Evolutionary conservation across 2,797 vertebrate species (phyloP).

Genomic region (Chromobotia macracanthus): DNA sequence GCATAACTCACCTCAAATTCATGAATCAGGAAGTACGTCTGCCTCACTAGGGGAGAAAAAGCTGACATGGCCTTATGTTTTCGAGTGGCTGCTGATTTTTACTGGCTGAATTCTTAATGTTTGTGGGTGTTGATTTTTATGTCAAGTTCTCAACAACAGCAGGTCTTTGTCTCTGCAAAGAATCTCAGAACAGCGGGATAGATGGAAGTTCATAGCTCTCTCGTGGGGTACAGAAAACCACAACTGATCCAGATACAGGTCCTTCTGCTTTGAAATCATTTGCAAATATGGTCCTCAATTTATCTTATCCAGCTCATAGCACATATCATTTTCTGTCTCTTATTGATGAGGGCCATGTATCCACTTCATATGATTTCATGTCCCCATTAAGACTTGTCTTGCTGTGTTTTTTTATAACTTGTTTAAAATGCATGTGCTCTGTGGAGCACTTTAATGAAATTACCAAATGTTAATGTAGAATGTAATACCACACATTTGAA

Average conservation of each 20-base stretch:
- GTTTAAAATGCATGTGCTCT: conserved; percentile 13
- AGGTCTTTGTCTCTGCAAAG: conserved; percentile 13
- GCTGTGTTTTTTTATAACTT: neutral
- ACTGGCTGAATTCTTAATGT: conserved; percentile 15
- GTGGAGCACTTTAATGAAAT: neutral
- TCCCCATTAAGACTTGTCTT: conserved; percentile 2
- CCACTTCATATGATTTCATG: conserved; percentile 9
- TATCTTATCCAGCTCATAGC: conserved; percentile 18
- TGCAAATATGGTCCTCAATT: conserved; percentile 3
- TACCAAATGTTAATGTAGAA: neutral
- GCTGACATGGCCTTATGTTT: conserved; percentile 24
- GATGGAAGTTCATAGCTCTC: neutral
- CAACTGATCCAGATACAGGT: neutral
- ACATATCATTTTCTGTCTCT: neutral
- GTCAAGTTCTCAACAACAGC: neutral
- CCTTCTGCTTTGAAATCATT: neutral
- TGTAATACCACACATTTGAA: neutral
- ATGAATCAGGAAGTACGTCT: conserved; percentile 7
- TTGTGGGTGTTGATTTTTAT: neutral
- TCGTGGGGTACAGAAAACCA: neutral
- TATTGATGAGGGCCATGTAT: neutral
- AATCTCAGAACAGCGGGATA: conserved; percentile 2
- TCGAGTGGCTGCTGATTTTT: conserved; percentile 12
- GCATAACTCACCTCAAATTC: conserved; percentile 10
- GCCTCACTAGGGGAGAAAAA: neutral